Base-by-base conservation (phyloP, 2,888 invertebrate genomes). In the Epistrophe grossulariae region DNA sequence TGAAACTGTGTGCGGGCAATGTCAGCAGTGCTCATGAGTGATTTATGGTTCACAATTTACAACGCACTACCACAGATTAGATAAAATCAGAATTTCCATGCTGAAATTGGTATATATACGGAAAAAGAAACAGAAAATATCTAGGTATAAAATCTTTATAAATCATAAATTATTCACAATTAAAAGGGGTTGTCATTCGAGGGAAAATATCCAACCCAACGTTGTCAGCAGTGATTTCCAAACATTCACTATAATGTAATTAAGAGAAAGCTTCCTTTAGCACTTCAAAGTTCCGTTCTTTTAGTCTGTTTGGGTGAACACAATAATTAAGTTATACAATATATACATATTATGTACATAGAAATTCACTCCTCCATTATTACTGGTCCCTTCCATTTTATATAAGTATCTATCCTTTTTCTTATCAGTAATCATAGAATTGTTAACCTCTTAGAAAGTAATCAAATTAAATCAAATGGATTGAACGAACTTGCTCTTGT, bases 111-210 rank as follows among this genome's bases (percentile, higher is more conserved):
- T 8, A 38, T n/a, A n/a, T n/a, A n/a, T n/a, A 66, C 17, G 38
- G 48, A 31, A 62, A 60, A 70, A 59, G 13, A 45, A 64, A 24
- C 10, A 13, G 6, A 43, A 15, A 31, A 10, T n/a, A 17, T 10
- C 7, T n/a, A 55, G 17, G 17, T 45, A 35, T 9, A 81, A 35
- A 77, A 50, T 76, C 43, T 77, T 31, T 15, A 17, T 5, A 17
- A 66, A 60, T 84, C 60, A 76, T 77, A 80, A 80, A 84, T 84
- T 76, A 80, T 77, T 76, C 45, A 15, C 8, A n/a, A 70, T 40
- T 24, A 55, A 62, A 66, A 70, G 40, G 31, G 19, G 59, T 76
- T 84, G 77, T 72, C 76, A 72, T 50, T 76, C 35, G 28, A 64
- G 24, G 8, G 24, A 57, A 31, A 70, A 45, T 43, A 40, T 74